Conservation (phyloP, 2,888 invertebrate species). For the Xestobium rufovillosum region DNA sequence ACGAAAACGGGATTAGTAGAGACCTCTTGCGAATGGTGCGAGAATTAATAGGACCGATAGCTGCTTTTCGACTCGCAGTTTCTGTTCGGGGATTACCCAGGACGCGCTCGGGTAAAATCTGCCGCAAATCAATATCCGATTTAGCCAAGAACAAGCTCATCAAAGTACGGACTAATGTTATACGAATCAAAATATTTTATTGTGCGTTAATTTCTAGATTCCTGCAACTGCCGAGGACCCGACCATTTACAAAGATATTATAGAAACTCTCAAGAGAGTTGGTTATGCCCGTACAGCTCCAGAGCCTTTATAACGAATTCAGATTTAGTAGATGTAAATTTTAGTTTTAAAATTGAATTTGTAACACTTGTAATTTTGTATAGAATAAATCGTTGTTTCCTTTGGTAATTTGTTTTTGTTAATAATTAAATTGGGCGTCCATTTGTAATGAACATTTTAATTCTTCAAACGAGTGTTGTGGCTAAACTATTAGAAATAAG, state of each 20-base stretch:
- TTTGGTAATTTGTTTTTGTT: too few species aligned
- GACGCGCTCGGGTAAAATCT: constrained; percentile 78
- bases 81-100: constrained; percentile 76
- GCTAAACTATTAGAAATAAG: too few species aligned
- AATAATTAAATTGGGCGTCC: constrained; percentile 3
- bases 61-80: constrained; percentile 73
- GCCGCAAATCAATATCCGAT: constrained; percentile 71
- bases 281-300: constrained; percentile 69
- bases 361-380: too few species aligned
- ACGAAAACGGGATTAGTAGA: constrained; percentile 56
- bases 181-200: constrained; percentile 3
- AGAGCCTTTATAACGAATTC: constrained; percentile 49
- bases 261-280: constrained; percentile 63
- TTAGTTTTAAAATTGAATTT: too few species aligned
- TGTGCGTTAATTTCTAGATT: constrained; percentile 45
- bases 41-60: constrained; percentile 75
- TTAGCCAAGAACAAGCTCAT: constrained; percentile 71
- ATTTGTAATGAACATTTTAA: too few species aligned
- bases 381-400: too few species aligned
- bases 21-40: constrained; percentile 55
- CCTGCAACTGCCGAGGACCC: constrained; percentile 85
- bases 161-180: constrained; percentile 45
- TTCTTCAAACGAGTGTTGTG: too few species aligned
- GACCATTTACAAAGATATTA: constrained; percentile 71
- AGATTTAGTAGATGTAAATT: too few species aligned